Evolutionary conservation across 2,888 invertebrate genomes (phyloP).

Genomic region (Phaonia tiefii): DNA sequence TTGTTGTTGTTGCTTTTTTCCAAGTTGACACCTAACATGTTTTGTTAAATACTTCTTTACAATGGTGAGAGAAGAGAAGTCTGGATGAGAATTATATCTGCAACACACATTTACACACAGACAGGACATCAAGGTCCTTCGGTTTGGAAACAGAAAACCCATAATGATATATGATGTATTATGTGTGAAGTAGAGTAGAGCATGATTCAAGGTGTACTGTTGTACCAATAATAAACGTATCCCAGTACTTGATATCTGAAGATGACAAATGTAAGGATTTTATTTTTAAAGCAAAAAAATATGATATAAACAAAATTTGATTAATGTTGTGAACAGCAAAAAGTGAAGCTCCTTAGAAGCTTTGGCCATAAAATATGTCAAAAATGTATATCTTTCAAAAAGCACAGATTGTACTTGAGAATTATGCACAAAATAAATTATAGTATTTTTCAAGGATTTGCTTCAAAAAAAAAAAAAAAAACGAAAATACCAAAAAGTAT

Average conservation of each 20-base stretch:
- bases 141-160: background rate
- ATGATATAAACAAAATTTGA: background rate
- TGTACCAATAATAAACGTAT: too few species aligned
- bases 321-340: background rate
- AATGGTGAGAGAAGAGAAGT: background rate
- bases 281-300: too few species aligned
- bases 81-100: too few species aligned
- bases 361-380: slow-evolving; percentile 1
- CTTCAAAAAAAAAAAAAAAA: background rate
- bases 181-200: too few species aligned
- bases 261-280: too few species aligned
- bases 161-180: background rate
- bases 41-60: background rate
- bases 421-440: background rate
- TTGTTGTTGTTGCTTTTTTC: too few species aligned
- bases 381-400: slow-evolving; percentile 1
- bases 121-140: background rate
- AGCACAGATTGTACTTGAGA: background rate
- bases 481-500: too few species aligned
- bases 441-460: background rate
- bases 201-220: too few species aligned
- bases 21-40: background rate
- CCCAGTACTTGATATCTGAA: too few species aligned
- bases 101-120: too few species aligned
- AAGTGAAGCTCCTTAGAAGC: background rate